phyloP scores from a whole-genome alignment of 2,888 invertebrate species.

The Dichetophora obliterata region DNA sequence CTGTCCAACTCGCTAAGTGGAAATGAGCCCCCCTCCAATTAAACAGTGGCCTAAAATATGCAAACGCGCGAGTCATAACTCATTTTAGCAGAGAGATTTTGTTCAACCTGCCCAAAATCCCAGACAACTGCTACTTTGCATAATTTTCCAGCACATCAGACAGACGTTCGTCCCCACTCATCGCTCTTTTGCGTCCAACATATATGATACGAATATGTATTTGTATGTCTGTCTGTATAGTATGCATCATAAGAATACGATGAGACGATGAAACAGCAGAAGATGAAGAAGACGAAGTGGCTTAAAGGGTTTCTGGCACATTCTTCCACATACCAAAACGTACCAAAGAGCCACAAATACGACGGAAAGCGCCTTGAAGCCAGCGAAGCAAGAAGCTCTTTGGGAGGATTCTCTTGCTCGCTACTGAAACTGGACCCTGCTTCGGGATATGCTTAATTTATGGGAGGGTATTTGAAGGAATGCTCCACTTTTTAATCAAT shows the following conservation, averaged over 20 bases:
- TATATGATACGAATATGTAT: neutral
- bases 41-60: slow-evolving; percentile 70
- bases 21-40: slow-evolving; percentile 62
- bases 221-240: neutral
- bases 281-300: slow-evolving; percentile 11
- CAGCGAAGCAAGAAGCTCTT: slow-evolving; percentile 23
- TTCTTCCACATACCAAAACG: slow-evolving; percentile 21
- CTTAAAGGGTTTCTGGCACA: slow-evolving; percentile 26
- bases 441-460: slow-evolving; percentile 29
- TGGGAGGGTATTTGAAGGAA: slow-evolving; percentile 12
- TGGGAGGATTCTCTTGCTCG: slow-evolving; percentile 34
- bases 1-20: slow-evolving; percentile 21
- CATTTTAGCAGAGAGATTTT: slow-evolving; percentile 57
- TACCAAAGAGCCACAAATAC: neutral
- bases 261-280: neutral
- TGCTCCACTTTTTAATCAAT: slow-evolving; percentile 39
- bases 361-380: neutral
- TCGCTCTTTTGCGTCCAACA: neutral
- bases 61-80: slow-evolving; percentile 68
- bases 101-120: slow-evolving; percentile 42
- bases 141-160: slow-evolving; percentile 49
- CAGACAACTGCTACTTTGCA: slow-evolving; percentile 61
- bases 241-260: neutral
- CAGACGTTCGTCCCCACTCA: neutral
- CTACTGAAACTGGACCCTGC: slow-evolving; percentile 36